phyloP scores from a whole-genome alignment of 2,797 vertebrate species.

The Enteromius treurensis region DNA sequence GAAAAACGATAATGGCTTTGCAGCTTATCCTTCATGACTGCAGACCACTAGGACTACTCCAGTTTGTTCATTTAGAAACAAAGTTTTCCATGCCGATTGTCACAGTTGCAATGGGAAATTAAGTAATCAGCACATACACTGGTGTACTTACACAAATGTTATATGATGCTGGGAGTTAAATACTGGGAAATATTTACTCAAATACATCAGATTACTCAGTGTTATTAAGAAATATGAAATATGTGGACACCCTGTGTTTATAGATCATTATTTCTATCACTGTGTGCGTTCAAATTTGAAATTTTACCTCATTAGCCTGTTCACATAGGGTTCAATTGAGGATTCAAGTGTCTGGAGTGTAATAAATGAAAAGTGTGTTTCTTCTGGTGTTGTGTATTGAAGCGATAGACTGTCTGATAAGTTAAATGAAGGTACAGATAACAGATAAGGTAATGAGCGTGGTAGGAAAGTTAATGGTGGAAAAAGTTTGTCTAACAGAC shows the following conservation, averaged over 20 bases:
- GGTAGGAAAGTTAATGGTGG: too few species aligned
- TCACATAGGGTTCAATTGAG: neutral
- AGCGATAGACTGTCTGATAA: neutral
- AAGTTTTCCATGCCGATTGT: neutral
- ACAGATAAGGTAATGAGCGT: too few species aligned
- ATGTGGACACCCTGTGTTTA: neutral
- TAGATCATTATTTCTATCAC: neutral
- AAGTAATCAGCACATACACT: neutral
- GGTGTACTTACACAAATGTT: neutral
- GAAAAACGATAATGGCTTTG: slow-evolving; percentile 43
- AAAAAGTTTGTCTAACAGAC: neutral
- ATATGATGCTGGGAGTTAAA: neutral
- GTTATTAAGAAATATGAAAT: neutral
- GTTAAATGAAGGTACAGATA: slow-evolving; percentile 21
- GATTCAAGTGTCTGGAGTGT: slow-evolving; percentile 8
- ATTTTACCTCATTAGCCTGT: neutral
- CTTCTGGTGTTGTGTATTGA: slow-evolving; percentile 5
- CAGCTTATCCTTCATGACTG: slow-evolving; percentile 24
- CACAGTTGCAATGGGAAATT: neutral
- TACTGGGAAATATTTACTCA: neutral
- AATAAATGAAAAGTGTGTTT: slow-evolving; percentile 8
- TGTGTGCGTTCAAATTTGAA: neutral
- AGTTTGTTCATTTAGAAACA: slow-evolving; percentile 25
- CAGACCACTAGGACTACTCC: slow-evolving; percentile 23
- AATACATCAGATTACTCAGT: neutral